phyloP scores from a whole-genome alignment of 2,888 invertebrate genomes.

The Ryuthela nishihirai region DNA sequence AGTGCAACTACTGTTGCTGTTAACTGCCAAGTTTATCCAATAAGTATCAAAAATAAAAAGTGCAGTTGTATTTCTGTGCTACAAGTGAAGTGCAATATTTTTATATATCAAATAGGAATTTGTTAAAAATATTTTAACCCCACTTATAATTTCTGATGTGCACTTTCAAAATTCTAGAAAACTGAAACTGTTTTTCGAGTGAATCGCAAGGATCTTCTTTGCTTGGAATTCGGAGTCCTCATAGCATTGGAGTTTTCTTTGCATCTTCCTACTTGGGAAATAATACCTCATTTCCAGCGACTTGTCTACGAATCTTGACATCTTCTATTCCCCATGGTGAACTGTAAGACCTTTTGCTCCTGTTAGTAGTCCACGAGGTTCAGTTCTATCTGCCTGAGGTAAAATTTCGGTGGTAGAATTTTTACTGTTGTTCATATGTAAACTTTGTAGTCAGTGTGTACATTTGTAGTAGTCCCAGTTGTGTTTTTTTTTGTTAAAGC shows the following conservation, averaged over 20 bases:
- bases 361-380: too few relatives aligned
- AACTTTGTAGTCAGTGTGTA: too few relatives aligned
- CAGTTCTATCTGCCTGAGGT: too few relatives aligned
- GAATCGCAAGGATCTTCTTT: conserved; percentile 82
- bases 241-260: conserved; percentile 92
- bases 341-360: too few relatives aligned
- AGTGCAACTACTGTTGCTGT: too few relatives aligned
- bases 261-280: conserved; percentile 84
- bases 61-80: too few relatives aligned
- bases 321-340: background rate
- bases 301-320: conserved; percentile 84
- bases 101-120: background rate
- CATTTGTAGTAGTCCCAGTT: too few relatives aligned
- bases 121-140: background rate
- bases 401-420: too few relatives aligned
- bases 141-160: background rate
- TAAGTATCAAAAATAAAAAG: background rate
- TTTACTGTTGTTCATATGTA: too few relatives aligned
- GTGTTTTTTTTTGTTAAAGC: too few relatives aligned
- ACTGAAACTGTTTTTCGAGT: conserved; percentile 86
- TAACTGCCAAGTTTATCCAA: too few relatives aligned
- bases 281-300: conserved; percentile 92
- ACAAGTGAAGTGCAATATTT: background rate
- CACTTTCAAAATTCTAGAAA: conserved; percentile 58
- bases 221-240: conserved; percentile 89